Evolutionary conservation across 2,888 invertebrate genomes (phyloP), one percentile per base, ranked within the genome.

Genomic region (Phengaris arion): DNA sequence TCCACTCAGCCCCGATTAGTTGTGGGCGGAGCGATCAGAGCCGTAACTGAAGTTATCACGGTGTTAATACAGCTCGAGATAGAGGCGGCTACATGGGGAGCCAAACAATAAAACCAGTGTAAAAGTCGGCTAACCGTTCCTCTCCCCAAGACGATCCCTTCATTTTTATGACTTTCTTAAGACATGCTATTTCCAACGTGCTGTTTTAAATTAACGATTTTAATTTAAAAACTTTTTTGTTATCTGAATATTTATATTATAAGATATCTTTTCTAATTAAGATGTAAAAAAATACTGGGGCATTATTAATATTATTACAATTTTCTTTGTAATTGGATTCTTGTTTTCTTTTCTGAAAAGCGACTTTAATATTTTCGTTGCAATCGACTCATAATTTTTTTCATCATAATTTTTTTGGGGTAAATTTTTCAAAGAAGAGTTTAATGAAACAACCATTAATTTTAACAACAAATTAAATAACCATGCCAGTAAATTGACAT

Each of bases 91-190:
- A 87, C 87, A 88, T 89, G 87, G 90, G 90, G 87, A 81, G 83
- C 81, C 82, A 82, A 85, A 91, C 88, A 92, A 92, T 92, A 92
- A 92, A 92, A 91, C 88, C 90, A 86, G 86, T 89, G 90, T 92
- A 89, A 92, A 92, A 91, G 88, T 89, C 89, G 87, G 87, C 84
- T 89, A 91, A 91, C 90, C 89, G 86, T 87, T 88, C 80, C 83
- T 86, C 84, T 82, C 85, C 85, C 85, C 81, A 46, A 83, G 85
- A 86, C 83, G 82, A 81, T 83, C 86, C 86, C 86, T 88, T 83
- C 83, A 82, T 84, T 87, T 90, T 90, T 89, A 91, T 87, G 89
- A 89, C 86, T 86, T 85, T 83, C 87, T 86, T 88, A 74, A 79
- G 76, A 75, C 74, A 35, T 74, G 81, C 82, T 72, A 52, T 72